Conservation (phyloP, 2,797 vertebrate species). For the Thaleichthys pacificus region DNA sequence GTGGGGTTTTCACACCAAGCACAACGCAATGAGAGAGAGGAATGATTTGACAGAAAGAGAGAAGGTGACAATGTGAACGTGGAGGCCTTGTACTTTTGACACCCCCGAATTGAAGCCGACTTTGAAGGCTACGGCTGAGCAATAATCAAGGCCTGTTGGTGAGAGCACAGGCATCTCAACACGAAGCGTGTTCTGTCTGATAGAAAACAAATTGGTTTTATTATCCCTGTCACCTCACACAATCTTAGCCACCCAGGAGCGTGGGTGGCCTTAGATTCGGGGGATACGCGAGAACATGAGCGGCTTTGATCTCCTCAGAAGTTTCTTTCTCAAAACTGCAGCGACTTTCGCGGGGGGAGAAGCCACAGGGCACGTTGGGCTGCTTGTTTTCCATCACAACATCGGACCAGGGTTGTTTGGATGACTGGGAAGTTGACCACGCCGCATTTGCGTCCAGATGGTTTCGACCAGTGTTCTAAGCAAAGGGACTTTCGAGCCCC, state of each 20-base stretch:
- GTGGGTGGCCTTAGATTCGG: slow-evolving; percentile 60
- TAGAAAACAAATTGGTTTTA: slow-evolving; percentile 74
- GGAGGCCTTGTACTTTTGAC: slow-evolving; percentile 68
- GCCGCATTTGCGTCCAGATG: not conserved
- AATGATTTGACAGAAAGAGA: slow-evolving; percentile 65
- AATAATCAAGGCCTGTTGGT: slow-evolving; percentile 69
- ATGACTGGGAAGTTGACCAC: not conserved
- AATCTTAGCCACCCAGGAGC: slow-evolving; percentile 53
- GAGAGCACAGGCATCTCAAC: slow-evolving; percentile 53
- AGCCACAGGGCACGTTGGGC: slow-evolving; percentile 28
- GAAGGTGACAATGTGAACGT: slow-evolving; percentile 62
- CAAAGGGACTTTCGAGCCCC: not conserved
- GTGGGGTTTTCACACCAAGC: slow-evolving; percentile 47
- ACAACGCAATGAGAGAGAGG: slow-evolving; percentile 59
- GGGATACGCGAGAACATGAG: slow-evolving; percentile 20
- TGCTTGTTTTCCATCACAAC: slow-evolving; percentile 55
- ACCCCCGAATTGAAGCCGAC: slow-evolving; percentile 63
- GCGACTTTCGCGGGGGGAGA: slow-evolving; percentile 9
- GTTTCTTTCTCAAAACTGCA: slow-evolving; percentile 47
- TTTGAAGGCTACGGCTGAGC: slow-evolving; percentile 61
- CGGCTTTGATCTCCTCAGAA: slow-evolving; percentile 60
- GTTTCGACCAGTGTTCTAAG: not conserved
- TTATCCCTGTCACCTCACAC: slow-evolving; percentile 57
- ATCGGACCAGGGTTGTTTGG: slow-evolving; percentile 53
- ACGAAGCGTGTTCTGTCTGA: slow-evolving; percentile 61